A percentile compares a stretch with the other conserved stretches of the same genome.
phyloP scores from a whole-genome alignment of 2,797 vertebrate species.

The Lophotriccus pileatus region DNA sequence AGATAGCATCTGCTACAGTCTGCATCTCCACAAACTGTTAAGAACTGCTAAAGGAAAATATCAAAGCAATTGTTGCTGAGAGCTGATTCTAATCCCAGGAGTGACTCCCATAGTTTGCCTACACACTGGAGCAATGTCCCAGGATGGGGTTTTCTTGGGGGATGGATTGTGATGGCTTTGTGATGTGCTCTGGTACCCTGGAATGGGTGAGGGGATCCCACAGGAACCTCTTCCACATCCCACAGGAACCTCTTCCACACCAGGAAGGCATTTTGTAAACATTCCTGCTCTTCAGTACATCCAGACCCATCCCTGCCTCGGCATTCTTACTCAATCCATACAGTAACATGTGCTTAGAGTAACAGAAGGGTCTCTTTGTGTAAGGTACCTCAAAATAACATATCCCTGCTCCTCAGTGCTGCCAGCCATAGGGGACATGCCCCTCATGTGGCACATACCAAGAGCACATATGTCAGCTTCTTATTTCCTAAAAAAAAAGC shows the following conservation, averaged over 20 bases:
- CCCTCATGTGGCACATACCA: background rate
- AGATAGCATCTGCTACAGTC: background rate
- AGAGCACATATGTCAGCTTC: conserved; percentile 22
- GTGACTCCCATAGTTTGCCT: background rate
- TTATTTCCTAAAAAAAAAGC: background rate
- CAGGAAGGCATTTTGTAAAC: background rate
- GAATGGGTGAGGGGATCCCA: accelerated
- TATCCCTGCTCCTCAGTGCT: background rate
- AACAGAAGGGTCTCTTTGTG: background rate
- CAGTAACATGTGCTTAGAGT: accelerated
- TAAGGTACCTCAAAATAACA: background rate
- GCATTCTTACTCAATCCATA: background rate
- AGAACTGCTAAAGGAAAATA: background rate
- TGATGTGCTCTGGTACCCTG: background rate
- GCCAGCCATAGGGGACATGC: background rate
- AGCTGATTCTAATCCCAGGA: background rate
- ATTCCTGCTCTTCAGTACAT: background rate
- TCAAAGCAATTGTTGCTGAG: background rate
- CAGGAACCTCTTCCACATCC: background rate
- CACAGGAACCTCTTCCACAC: background rate
- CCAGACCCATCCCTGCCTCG: background rate
- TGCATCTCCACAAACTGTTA: background rate
- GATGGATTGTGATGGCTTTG: background rate
- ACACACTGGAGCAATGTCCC: background rate
- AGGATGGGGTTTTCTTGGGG: background rate